These are phyloP conservation scores for Rotaria magnacalcarata DNA, from an alignment of 2,888 invertebrate species.

Conservation along the genomic window DNA sequence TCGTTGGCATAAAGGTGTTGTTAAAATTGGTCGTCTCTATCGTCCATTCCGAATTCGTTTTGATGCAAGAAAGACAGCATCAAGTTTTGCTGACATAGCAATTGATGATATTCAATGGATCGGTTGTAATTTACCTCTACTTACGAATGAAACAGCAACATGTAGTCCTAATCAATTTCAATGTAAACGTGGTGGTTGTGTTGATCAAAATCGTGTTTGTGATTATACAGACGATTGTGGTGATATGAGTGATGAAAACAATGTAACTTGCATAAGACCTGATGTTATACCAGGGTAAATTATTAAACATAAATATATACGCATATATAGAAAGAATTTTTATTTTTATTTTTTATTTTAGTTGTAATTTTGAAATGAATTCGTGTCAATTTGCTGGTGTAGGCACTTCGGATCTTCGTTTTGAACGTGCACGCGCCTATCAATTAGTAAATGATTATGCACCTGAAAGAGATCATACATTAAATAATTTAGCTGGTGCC, in stretches of 20 bases:
- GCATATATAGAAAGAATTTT: too few relatives aligned
- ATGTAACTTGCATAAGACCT: constrained; percentile 7
- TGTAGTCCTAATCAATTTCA: constrained; percentile 47
- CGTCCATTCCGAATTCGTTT: constrained; percentile 39
- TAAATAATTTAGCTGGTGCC: constrained; percentile 39
- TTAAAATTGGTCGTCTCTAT: constrained; percentile 38
- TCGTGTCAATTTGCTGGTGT: constrained; percentile 28
- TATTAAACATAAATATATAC: background rate
- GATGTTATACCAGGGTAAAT: background rate
- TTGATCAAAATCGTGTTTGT: constrained; percentile 50
- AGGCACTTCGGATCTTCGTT: background rate
- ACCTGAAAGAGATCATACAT: constrained; percentile 45
- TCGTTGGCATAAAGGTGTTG: constrained; percentile 50
- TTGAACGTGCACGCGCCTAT: constrained; percentile 25
- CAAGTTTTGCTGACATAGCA: constrained; percentile 47
- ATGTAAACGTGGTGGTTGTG: constrained; percentile 51
- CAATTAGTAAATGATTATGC: background rate
- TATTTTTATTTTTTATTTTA: background rate
- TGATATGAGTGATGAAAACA: constrained; percentile 52
- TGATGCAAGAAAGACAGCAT: constrained; percentile 36
- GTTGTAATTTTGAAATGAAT: constrained; percentile 43
- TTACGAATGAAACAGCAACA: constrained; percentile 33
- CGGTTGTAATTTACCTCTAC: constrained; percentile 40
- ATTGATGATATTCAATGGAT: constrained; percentile 54
- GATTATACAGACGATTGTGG: constrained; percentile 54